Base-by-base conservation (phyloP, 2,888 invertebrate genomes). In the Hedya salicella region DNA sequence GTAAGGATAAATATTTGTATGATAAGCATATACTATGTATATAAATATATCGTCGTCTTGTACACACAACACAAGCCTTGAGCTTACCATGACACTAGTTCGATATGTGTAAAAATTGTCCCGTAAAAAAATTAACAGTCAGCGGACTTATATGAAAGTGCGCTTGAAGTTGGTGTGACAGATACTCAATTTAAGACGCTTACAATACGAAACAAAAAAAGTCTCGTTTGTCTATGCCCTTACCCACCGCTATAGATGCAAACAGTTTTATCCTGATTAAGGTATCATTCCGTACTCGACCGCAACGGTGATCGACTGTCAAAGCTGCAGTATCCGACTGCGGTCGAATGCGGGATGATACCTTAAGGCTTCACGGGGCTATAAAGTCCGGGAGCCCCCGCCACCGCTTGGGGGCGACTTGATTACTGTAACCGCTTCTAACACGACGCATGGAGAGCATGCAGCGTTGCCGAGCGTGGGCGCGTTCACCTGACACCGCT, bases 391-490 rank as follows among this genome's bases (percentile, higher is more conserved):
- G 17, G 39, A 30, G 40, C 44, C 49, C 14, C 13, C 48, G 21
- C 39, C 44, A 30, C 44, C n/a, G 42, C 53, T 53, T 54, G 14
- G 52, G n/a, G 4, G 9, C 2, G 36, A 0, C n/a, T 5, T 16
- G 56, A 44, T 17, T 13, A 9, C 36, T 6, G 36, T 17, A 42
- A 44, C 3, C 56, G 56, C 56, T 56, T 56, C 44, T 56, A 56
- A 56, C 56, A 32, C 39, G 53, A 39, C 56, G 56, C 56, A 56
- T 56, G 56, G 44, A 42, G 48, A 56, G 56, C 56, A 56, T 56
- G 56, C 56, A 32, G 56, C 44, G 30, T 13, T 44, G 54, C 54
- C 11, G 54, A 40, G 54, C 56, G 56, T 44, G 56, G 14, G 40
- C 54, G 40, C 36, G 36, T 36, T 25, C 6, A 25, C 36, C 6